phyloP scores from a whole-genome alignment of 1,140 invertebrate genomes.

The Monomorium pharaonis region DNA sequence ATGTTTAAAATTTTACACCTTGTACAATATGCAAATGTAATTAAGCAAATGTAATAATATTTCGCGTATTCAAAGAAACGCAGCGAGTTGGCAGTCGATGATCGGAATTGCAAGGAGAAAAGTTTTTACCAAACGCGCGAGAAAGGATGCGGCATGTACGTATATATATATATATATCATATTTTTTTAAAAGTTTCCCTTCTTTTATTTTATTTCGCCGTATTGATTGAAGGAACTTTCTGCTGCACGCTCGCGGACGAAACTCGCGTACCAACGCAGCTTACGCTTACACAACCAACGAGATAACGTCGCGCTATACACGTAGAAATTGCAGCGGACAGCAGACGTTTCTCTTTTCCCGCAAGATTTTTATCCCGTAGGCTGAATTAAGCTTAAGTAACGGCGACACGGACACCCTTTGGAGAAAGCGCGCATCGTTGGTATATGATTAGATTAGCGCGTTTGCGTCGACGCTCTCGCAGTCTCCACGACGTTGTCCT shows the following conservation, averaged over 20 bases:
- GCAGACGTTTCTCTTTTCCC: neutral
- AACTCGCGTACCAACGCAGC: slow-evolving; percentile 14
- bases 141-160: neutral
- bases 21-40: neutral
- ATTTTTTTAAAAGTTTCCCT: slow-evolving; percentile 56
- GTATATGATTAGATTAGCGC: slow-evolving; percentile 34
- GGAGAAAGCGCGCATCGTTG: neutral
- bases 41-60: neutral
- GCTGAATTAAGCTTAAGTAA: slow-evolving; percentile 33
- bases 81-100: neutral
- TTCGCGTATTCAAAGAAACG: neutral
- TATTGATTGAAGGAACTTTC: slow-evolving; percentile 52
- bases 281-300: slow-evolving; percentile 8
- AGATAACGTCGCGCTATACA: neutral
- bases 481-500: neutral
- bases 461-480: neutral
- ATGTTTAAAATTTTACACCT: too few species aligned
- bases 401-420: neutral
- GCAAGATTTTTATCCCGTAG: slow-evolving; percentile 33
- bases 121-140: neutral
- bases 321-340: slow-evolving; percentile 17
- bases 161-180: slow-evolving; percentile 47
- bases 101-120: neutral
- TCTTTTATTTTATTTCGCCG: slow-evolving; percentile 15
- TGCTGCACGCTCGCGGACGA: neutral